Conservation (phyloP, 2,888 invertebrate species). For the Urechis unicinctus region DNA sequence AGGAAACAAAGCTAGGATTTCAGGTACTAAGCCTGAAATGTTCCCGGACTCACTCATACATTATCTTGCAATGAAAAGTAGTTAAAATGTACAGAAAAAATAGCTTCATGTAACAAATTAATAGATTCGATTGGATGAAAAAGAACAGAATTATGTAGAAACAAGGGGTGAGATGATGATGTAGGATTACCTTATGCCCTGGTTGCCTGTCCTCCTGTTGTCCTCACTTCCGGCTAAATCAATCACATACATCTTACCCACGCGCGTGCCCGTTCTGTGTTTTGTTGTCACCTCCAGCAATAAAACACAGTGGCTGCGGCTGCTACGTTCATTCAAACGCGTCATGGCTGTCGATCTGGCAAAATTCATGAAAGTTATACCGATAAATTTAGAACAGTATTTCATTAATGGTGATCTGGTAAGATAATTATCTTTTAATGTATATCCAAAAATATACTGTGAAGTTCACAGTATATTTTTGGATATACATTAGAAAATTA, state of each 20-base stretch:
- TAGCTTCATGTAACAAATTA: too few species aligned
- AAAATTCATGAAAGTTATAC: neutral
- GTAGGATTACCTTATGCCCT: conserved; percentile 33
- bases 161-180: too few species aligned
- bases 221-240: conserved; percentile 46
- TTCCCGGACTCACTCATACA: too few species aligned
- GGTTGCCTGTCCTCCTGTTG: conserved; percentile 42
- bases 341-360: conserved; percentile 40
- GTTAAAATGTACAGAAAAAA: too few species aligned
- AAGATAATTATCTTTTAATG: neutral
- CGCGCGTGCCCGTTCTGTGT: conserved; percentile 21
- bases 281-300: conserved; percentile 30
- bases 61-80: too few species aligned
- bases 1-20: too few species aligned
- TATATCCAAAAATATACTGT: neutral
- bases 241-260: conserved; percentile 42
- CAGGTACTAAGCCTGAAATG: too few species aligned
- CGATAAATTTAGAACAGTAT: too few species aligned
- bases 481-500: too few species aligned
- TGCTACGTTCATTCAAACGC: conserved; percentile 39
- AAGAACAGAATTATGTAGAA: too few species aligned
- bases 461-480: too few species aligned
- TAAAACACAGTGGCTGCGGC: conserved; percentile 43
- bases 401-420: neutral
- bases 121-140: too few species aligned